Percentiles rank a stretch among this genome's conserved stretches.
These are phyloP conservation scores for Amorpha juglandis DNA, from an alignment of 2,888 invertebrate genomes.

Conservation along the genomic window DNA sequence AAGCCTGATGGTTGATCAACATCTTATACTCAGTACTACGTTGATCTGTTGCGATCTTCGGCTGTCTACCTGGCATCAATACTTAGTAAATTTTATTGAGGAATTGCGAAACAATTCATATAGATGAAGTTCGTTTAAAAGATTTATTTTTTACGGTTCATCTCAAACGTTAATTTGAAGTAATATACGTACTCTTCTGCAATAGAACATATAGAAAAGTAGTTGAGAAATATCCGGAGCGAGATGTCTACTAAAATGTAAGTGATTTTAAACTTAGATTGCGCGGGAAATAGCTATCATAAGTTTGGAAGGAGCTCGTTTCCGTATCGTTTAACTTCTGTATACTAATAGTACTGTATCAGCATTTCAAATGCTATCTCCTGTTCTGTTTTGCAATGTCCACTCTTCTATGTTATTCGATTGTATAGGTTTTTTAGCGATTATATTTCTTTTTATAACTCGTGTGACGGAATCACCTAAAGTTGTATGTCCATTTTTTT, in stretches of 20 bases:
- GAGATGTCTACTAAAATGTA: slow-evolving; percentile 16
- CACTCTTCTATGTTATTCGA: not conserved
- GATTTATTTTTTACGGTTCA: too few relatives aligned
- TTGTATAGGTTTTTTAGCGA: not conserved
- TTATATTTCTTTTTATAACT: not conserved
- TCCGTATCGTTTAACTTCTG: slow-evolving; percentile 15
- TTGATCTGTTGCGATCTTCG: too few relatives aligned
- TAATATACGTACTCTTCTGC: too few relatives aligned
- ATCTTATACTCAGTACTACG: too few relatives aligned
- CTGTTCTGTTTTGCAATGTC: not conserved
- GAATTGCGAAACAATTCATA: too few relatives aligned
- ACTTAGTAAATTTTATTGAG: too few relatives aligned
- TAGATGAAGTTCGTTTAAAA: too few relatives aligned
- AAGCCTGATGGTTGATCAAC: too few relatives aligned
- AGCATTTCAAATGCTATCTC: slow-evolving; percentile 1
- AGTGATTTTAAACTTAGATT: slow-evolving; percentile 21
- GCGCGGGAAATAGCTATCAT: slow-evolving; percentile 18
- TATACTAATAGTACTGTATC: not conserved
- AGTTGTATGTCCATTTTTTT: too few relatives aligned
- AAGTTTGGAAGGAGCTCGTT: slow-evolving; percentile 19
- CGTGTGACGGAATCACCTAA: too few relatives aligned
- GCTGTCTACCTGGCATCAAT: too few relatives aligned
- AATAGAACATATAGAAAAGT: slow-evolving; percentile 1
- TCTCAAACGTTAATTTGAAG: not conserved
- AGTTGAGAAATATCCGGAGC: slow-evolving; percentile 3